Evolutionary conservation across 2,113 vertebrate species (phyloP), one percentile per base, ranked within the genome.

Genomic region (Oophaga pumilio): DNA sequence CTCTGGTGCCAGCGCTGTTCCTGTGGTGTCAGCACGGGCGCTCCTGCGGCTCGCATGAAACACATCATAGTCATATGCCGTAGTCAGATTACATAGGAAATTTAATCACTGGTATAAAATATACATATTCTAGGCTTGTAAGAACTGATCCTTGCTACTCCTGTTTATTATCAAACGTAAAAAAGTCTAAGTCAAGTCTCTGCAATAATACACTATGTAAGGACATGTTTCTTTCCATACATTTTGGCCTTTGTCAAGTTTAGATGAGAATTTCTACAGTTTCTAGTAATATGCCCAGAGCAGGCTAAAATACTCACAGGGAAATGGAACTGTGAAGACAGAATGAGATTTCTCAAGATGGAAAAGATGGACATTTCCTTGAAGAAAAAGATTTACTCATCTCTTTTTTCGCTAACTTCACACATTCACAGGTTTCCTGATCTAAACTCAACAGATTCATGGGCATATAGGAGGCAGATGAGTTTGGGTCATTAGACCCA

Each of bases 251-350:
- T 18, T 64, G 10, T 68, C 24, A 12, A 1, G 10, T 66, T 66
- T 22, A n/a, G 7, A 24, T n/a, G 24, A 24, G 24, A n/a, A 66
- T 4, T 66, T 2, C 62, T 66, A 24, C n/a, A 26, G 66, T 68
- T 68, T 68, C n/a, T 68, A 26, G 24, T 26, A 68, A 68, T 28
- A 68, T 24, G 17, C 64, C 11, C 14, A n/a, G 62, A 43, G 50
- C 62, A 83, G 50, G n/a, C 62, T 20, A 5, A 53, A 57, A 15
- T 68, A 49, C 62, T 68, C 52, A 52, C 13, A 18, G 84, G 76
- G 71, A 76, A 85, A 85, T 85, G 84, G 17, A 57, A 74, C 83
- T 85, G 83, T 85, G 83, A 85, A 20, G 69, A 73, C 53, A 73
- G 73, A 85, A 74, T 85, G 52, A 62, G 5, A 12, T 85, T 57